Evolutionary conservation across 2,888 invertebrate species (phyloP).

Genomic region (Brachylomia viminalis): DNA sequence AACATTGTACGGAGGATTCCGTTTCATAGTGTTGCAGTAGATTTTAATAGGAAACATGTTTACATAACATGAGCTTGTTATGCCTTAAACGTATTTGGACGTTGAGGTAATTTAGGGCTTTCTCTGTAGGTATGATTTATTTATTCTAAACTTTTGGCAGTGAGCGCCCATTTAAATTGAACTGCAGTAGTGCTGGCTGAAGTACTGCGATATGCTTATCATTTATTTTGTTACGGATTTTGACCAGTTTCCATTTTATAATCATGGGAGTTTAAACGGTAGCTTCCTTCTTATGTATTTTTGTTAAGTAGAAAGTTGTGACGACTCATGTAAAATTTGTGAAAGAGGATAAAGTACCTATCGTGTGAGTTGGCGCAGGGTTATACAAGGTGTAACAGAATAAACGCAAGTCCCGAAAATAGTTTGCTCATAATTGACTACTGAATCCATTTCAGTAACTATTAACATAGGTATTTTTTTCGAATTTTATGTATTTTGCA

Average conservation of each 20-base stretch:
- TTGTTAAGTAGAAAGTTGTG: not conserved
- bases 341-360: not conserved
- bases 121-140: constrained; percentile 32
- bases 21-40: constrained; percentile 34
- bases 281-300: not conserved
- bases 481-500: too few species aligned
- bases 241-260: not conserved
- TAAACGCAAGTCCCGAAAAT: too few species aligned
- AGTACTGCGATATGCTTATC: constrained; percentile 1
- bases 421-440: too few species aligned
- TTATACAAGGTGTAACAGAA: too few species aligned
- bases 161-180: not conserved
- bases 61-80: constrained; percentile 52
- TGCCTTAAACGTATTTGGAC: constrained; percentile 40
- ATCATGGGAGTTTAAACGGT: not conserved
- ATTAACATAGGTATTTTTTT: too few species aligned
- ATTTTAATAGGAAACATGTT: constrained; percentile 50
- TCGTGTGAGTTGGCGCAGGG: not conserved
- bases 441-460: too few species aligned
- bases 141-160: constrained; percentile 6
- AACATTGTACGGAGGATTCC: constrained; percentile 25
- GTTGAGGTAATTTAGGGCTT: constrained; percentile 34
- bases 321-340: not conserved
- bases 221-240: not conserved
- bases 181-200: not conserved